Conservation (phyloP, 2,888 invertebrate genomes). For the Nephrotoma appendiculata region DNA sequence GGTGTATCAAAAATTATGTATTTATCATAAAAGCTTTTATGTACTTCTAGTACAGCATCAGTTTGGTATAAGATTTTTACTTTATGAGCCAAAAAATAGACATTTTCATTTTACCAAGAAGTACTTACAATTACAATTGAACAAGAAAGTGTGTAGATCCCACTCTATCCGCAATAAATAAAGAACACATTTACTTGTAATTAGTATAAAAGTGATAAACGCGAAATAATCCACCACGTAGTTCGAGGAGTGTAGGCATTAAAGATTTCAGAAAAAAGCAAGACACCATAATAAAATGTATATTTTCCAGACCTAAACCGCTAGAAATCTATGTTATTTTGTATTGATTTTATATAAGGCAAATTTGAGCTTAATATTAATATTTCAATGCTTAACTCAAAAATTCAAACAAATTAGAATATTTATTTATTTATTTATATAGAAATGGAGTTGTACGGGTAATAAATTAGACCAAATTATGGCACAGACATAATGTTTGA, state of each 20-base stretch:
- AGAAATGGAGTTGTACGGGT: neutral
- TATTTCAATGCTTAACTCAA: neutral
- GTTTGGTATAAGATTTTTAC: neutral
- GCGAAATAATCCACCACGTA: too few relatives aligned
- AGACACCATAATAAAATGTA: too few relatives aligned
- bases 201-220: too few relatives aligned
- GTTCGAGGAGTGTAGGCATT: too few relatives aligned
- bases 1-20: neutral
- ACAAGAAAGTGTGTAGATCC: too few relatives aligned
- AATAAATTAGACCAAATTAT: neutral
- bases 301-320: neutral
- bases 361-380: neutral
- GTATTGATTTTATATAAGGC: neutral
- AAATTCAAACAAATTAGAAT: neutral
- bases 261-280: too few relatives aligned
- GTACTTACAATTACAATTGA: too few relatives aligned
- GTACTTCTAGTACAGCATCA: neutral
- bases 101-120: too few relatives aligned
- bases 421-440: neutral
- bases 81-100: too few relatives aligned
- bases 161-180: too few relatives aligned
- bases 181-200: too few relatives aligned
- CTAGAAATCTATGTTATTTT: neutral
- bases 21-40: neutral
- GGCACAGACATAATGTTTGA: neutral